Evolutionary conservation across 1,140 invertebrate genomes (phyloP).

Genomic region (Helicorthomorpha holstii): DNA sequence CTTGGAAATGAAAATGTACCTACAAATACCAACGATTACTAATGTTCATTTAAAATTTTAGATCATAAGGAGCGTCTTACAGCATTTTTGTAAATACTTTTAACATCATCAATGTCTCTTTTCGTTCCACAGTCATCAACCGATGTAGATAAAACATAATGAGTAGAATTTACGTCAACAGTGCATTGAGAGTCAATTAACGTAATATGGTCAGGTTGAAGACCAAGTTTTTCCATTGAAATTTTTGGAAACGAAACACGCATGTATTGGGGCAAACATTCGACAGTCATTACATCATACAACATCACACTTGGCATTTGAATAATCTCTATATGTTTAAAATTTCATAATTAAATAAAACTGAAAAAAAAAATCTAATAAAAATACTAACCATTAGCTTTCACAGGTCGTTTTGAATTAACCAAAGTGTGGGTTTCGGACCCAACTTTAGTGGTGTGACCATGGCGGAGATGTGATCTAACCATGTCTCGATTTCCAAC

Average conservation of each 20-base stretch:
- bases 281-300: slow-evolving; percentile 4
- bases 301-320: slow-evolving; percentile 1
- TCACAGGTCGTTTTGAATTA: neutral
- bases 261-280: slow-evolving; percentile 3
- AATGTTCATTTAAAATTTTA: neutral
- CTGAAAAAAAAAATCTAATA: neutral
- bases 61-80: neutral
- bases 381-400: neutral
- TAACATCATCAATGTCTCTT: neutral
- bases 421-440: neutral
- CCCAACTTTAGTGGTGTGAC: neutral
- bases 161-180: neutral
- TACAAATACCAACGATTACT: neutral
- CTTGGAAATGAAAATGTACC: neutral
- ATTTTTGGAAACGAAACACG: slow-evolving; percentile 1
- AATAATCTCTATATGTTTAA: neutral
- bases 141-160: slow-evolving; percentile 1
- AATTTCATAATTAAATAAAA: neutral
- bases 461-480: neutral
- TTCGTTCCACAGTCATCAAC: slow-evolving; percentile 5
- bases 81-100: slow-evolving; percentile 3
- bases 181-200: neutral
- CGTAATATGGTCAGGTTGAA: neutral
- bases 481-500: neutral
- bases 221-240: slow-evolving; percentile 3